A percentile compares a stretch with the other conserved stretches of the same genome.
Evolutionary conservation across 2,797 vertebrate genomes (phyloP).

Genomic region (Limosa lapponica): DNA sequence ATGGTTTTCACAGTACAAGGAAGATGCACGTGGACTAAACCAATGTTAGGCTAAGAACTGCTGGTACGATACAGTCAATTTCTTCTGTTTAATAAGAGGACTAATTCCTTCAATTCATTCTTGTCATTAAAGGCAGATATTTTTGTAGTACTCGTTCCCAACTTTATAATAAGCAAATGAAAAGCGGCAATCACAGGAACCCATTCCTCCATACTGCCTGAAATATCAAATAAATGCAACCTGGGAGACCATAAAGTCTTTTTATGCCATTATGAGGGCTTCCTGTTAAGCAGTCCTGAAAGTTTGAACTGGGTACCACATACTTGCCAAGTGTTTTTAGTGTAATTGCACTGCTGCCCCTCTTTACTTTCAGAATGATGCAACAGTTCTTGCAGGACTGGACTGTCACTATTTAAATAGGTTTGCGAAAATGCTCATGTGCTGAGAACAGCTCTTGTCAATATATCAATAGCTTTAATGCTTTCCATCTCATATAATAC

Average conservation of each 20-base stretch:
- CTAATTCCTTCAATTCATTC: not conserved
- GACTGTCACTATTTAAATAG: not conserved
- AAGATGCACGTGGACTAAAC: not conserved
- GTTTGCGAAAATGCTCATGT: slow-evolving; percentile 30
- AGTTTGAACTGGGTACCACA: not conserved
- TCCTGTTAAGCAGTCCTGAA: not conserved
- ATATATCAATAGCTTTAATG: not conserved
- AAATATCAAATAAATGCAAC: not conserved
- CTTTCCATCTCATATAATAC: not conserved
- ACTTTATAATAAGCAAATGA: not conserved
- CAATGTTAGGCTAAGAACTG: not conserved
- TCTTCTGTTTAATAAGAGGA: not conserved
- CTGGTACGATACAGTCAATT: not conserved
- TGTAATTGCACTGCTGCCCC: not conserved
- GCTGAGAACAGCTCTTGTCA: slow-evolving; percentile 27
- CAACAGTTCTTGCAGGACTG: slow-evolving; percentile 25
- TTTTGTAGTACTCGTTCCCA: not conserved
- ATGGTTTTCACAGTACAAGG: not conserved
- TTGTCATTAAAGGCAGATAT: slow-evolving; percentile 14
- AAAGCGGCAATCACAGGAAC: not conserved
- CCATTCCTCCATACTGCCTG: not conserved
- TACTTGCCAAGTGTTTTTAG: not conserved
- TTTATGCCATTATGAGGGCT: not conserved
- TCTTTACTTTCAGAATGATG: slow-evolving; percentile 27
- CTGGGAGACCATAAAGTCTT: not conserved